Base-by-base conservation (phyloP, 2,113 vertebrate species). In the Lipotes vexillifer region DNA sequence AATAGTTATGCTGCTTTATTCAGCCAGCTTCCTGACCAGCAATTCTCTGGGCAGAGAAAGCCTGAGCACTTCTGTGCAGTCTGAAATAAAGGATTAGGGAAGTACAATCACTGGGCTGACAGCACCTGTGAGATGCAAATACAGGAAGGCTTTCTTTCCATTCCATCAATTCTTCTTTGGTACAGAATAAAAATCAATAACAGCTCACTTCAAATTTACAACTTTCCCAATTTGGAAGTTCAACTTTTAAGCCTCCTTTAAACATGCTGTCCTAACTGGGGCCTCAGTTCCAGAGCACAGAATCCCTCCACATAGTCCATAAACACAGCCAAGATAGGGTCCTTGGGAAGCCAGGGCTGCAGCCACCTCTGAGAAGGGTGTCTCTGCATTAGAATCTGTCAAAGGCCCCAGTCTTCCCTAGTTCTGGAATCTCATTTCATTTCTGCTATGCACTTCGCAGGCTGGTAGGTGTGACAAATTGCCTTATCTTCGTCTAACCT, bases 401-500 rank as follows among this genome's bases (percentile, higher is more conserved):
- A 78, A 36, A 78, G 63, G 65, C 6, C 33, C 72, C 31, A 8
- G 23, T 59, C 12, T 11, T 23, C 38, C 25, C 72, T 11, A 31
- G 36, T 78, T 61, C 57, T 11, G 11, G 33, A 85, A 89, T 49
- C 86, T 96, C 87, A 92, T 96, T 95, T 94, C 69, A 78, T 65
- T 72, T 81, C 86, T 68, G 68, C 89, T 20, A 23, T 55, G 94
- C 31, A 81, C 65, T 72, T 92, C 2, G 0, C 41, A n/a, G 92
- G 52, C 44, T 63, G 44, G 87, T 68, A 87, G 95, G 69, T 92
- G 66, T 97, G 93, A 97, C 96, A 96, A 85, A 97, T 93, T 90
- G 92, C 92, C 89, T 92, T 97, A 93, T 94, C 96, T 97, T 97
- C 96, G 68, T 95, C 83, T 97, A 98, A 98, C 96, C 96, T 97